These are phyloP conservation scores for Physella acuta DNA, from an alignment of 1,140 invertebrate species.

Conservation along the genomic window DNA sequence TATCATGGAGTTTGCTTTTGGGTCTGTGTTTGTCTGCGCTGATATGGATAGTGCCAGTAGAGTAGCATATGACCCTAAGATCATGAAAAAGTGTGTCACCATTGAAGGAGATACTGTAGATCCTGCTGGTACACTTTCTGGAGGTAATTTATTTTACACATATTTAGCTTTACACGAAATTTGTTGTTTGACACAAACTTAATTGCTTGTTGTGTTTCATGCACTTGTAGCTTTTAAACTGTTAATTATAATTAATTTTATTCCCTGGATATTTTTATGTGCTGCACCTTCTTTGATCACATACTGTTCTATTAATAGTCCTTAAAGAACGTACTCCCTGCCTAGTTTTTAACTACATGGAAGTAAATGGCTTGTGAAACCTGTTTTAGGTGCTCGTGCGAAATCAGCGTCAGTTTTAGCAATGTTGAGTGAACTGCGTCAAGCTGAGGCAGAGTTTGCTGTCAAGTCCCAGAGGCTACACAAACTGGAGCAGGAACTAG, in stretches of 20 bases:
- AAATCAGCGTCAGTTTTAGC: constrained; percentile 53
- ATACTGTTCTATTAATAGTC: no score
- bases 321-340: no score
- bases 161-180: no score
- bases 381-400: constrained; percentile 49
- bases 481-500: constrained; percentile 53
- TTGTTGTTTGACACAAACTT: no score
- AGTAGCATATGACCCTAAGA: constrained; percentile 73
- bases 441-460: constrained; percentile 38
- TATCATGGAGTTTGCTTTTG: constrained; percentile 90
- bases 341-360: no score
- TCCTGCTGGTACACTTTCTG: constrained; percentile 84
- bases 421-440: constrained; percentile 53
- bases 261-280: neutral
- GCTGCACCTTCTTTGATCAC: neutral
- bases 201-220: no score
- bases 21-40: constrained; percentile 79
- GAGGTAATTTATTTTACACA: no score
- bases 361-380: no score
- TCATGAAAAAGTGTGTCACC: constrained; percentile 82
- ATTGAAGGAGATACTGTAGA: constrained; percentile 90
- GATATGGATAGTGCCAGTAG: constrained; percentile 77
- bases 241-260: no score
- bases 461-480: constrained; percentile 48
- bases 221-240: no score